Conservation (phyloP, 1,140 invertebrate genomes). For the Aporrectodea caliginosa region DNA sequence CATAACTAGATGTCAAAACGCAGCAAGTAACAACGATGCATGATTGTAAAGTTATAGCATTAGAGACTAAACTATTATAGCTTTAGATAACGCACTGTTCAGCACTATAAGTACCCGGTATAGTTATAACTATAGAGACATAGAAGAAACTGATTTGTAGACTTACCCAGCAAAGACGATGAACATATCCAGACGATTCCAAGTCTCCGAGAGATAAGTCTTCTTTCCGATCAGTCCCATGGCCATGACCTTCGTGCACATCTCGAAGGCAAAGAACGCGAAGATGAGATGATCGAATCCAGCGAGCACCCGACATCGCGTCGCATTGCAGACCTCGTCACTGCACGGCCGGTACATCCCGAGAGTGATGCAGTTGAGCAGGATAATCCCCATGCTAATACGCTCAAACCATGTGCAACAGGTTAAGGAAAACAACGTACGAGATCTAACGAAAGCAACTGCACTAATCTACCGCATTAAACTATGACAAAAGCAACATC, state of each 20-base stretch:
- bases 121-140: no score
- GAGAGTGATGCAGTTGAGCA: slow-evolving; percentile 96
- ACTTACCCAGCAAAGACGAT: slow-evolving; percentile 88
- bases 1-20: no score
- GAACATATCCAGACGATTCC: slow-evolving; percentile 93
- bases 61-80: no score
- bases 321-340: slow-evolving; percentile 80
- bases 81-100: no score
- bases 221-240: slow-evolving; percentile 90
- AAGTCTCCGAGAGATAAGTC: slow-evolving; percentile 90
- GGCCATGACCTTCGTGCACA: slow-evolving; percentile 91
- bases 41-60: no score
- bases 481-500: no score
- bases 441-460: no score
- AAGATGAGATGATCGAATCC: slow-evolving; percentile 98
- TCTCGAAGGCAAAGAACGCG: slow-evolving; percentile 80
- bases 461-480: no score
- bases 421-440: no score
- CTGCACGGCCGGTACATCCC: slow-evolving; percentile 98
- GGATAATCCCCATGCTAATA: slow-evolving; percentile 94
- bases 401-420: slow-evolving; percentile 99
- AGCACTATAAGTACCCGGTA: no score
- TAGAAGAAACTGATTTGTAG: no score
- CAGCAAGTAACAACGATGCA: no score
- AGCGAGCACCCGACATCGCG: slow-evolving; percentile 89